Conservation (phyloP, 2,888 invertebrate species). For the Spisula subtruncata region DNA sequence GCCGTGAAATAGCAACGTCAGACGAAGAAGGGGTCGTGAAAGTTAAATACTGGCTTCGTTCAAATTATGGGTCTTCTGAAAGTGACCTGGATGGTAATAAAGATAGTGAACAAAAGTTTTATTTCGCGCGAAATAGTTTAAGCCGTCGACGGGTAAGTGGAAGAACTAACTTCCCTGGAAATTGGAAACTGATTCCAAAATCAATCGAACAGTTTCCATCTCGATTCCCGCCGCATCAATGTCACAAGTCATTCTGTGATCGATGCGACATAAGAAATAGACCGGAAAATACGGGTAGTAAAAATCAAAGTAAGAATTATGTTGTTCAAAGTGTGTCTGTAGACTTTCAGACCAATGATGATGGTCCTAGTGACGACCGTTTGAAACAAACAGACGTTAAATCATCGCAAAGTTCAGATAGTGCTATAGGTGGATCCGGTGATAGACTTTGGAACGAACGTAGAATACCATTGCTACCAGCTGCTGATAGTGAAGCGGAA, state of each 20-base stretch:
- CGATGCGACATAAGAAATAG: slow-evolving; percentile 55
- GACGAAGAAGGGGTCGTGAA: slow-evolving; percentile 65
- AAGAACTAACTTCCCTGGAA: slow-evolving; percentile 62
- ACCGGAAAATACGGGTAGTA: slow-evolving; percentile 42
- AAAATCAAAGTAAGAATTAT: neutral
- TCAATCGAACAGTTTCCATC: slow-evolving; percentile 59
- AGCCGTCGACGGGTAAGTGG: slow-evolving; percentile 31
- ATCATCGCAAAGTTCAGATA: slow-evolving; percentile 69
- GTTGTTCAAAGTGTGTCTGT: slow-evolving; percentile 29
- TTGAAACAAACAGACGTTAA: slow-evolving; percentile 39
- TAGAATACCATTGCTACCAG: slow-evolving; percentile 32
- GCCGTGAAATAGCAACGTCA: slow-evolving; percentile 27
- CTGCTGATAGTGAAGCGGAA: slow-evolving; percentile 52
- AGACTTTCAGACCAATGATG: neutral
- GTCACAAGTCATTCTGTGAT: slow-evolving; percentile 66
- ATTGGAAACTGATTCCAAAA: slow-evolving; percentile 67
- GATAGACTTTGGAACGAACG: slow-evolving; percentile 60
- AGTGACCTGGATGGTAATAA: neutral
- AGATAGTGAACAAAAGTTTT: slow-evolving; percentile 23
- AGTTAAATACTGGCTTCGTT: slow-evolving; percentile 63
- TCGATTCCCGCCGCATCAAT: slow-evolving; percentile 56
- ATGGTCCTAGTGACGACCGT: neutral
- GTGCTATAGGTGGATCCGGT: slow-evolving; percentile 71
- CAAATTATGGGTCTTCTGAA: slow-evolving; percentile 54
- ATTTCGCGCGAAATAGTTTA: slow-evolving; percentile 53